A percentile compares a stretch with the other conserved stretches of the same genome.
Evolutionary conservation across 1,140 invertebrate genomes (phyloP).

Genomic region (Trichomalopsis sarcophagae): DNA sequence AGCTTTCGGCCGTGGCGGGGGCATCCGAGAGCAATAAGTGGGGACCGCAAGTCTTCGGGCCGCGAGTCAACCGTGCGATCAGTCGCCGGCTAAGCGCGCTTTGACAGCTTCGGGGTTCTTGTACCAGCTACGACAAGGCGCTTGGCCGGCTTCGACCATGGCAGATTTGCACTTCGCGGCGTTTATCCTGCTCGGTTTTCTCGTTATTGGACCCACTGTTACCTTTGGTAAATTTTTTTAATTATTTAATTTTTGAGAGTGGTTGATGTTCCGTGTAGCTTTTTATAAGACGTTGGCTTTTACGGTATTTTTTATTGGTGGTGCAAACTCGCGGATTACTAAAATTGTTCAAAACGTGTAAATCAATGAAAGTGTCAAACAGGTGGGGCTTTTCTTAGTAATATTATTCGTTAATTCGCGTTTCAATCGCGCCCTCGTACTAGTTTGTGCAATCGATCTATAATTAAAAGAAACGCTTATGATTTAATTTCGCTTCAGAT

Average conservation of each 20-base stretch:
- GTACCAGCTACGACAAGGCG: neutral
- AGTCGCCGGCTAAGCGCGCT: slow-evolving; percentile 7
- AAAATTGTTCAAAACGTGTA: neutral
- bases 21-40: neutral
- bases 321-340: neutral
- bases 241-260: neutral
- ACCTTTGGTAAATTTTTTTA: neutral
- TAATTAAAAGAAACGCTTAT: too few species aligned
- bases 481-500: too few species aligned
- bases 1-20: neutral
- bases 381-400: too few species aligned
- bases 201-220: neutral
- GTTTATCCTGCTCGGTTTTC: neutral
- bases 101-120: neutral
- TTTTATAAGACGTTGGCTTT: neutral
- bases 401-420: too few species aligned
- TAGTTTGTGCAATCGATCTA: too few species aligned
- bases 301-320: neutral
- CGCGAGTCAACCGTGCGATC: neutral
- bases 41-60: neutral
- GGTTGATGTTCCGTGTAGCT: neutral
- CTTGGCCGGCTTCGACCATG: neutral
- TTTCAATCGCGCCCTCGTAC: too few species aligned
- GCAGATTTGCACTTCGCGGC: neutral
- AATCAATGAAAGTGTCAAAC: too few species aligned